Base-by-base conservation (phyloP, 2,888 invertebrate genomes). In the Hyposoter dolosus region DNA sequence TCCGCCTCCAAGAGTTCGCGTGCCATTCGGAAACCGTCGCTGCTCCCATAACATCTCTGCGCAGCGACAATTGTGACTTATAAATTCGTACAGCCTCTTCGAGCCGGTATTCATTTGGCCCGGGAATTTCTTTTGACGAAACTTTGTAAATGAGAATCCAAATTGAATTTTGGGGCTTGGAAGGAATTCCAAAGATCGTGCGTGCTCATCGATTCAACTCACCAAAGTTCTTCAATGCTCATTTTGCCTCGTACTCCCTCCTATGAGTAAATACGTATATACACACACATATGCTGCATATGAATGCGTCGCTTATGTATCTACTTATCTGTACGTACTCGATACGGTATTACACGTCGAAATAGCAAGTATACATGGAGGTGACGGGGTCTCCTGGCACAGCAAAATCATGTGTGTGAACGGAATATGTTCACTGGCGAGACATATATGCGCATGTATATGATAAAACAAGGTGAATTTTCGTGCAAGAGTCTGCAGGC, bases 401-500 rank as follows among this genome's bases (percentile, higher is more conserved):
- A 66, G n/a, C 23, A 7, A 40, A 47, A 56, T 43, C 43, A 19
- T 19, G 35, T 56, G 47, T 68, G 53, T 45, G 19, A 53, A 32
- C 19, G 40, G 43, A 68, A 53, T 50, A 76, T 28, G 65, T 65
- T 28, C 50, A n/a, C n/a, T 63, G 35, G 15, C 10, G 28, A 19
- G n/a, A 19, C 2, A 53, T 40, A 35, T 68, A 23, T 43, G 35
- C 19, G 19, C 50, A 50, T 66, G 50, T 77, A 40, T 66, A n/a
- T 77, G 12, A 45, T 69, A 45, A 45, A 47, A 43, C 63, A 75
- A 75, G 63, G 78, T 79, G 76, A 35, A 85, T 85, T 82, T 78
- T 63, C 74, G 60, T 43, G 45, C 72, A 60, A 72, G 63, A 81
- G 56, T 71, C 53, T 53, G 77, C 78, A 74, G 76, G 77, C 50